Conservation (phyloP, 2,113 vertebrate species). For the Oryzias woworae region DNA sequence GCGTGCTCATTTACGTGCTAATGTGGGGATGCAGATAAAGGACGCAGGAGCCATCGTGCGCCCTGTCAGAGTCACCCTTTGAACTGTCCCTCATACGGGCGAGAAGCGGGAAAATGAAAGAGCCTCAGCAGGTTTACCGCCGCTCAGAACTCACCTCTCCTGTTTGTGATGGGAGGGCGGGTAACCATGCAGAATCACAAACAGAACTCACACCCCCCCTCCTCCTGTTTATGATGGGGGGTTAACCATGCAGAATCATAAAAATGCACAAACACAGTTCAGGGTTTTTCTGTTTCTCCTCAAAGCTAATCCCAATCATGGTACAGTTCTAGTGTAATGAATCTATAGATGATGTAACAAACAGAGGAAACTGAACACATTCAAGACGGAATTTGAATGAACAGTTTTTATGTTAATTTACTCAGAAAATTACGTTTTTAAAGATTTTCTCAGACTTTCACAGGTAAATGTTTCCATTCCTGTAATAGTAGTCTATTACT, state of each 20-base stretch:
- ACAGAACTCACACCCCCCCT: constrained; percentile 58
- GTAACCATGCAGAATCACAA: constrained; percentile 28
- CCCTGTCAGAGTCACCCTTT: constrained; percentile 80
- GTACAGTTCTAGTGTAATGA: constrained; percentile 52
- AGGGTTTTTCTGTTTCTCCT: constrained; percentile 1
- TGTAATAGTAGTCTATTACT: too few relatives aligned
- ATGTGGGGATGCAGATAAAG: constrained; percentile 81
- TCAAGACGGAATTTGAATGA: neutral
- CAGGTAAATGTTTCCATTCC: too few relatives aligned
- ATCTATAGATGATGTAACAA: constrained; percentile 49
- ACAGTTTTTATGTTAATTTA: too few relatives aligned
- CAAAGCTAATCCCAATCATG: constrained; percentile 49
- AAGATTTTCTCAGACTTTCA: too few relatives aligned
- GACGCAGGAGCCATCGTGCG: constrained; percentile 76
- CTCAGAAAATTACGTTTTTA: too few relatives aligned
- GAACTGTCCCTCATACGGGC: constrained; percentile 73
- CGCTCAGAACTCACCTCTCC: constrained; percentile 70
- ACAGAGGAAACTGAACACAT: constrained; percentile 21
- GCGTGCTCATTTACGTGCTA: constrained; percentile 84
- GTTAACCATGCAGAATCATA: constrained; percentile 26
- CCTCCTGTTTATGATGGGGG: constrained; percentile 56
- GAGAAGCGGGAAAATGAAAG: constrained; percentile 73
- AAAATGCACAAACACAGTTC: constrained; percentile 31
- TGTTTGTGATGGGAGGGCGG: constrained; percentile 60
- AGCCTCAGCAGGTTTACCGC: constrained; percentile 75